Conservation (phyloP, 2,888 invertebrate genomes). For the Drosophila bunnanda region DNA sequence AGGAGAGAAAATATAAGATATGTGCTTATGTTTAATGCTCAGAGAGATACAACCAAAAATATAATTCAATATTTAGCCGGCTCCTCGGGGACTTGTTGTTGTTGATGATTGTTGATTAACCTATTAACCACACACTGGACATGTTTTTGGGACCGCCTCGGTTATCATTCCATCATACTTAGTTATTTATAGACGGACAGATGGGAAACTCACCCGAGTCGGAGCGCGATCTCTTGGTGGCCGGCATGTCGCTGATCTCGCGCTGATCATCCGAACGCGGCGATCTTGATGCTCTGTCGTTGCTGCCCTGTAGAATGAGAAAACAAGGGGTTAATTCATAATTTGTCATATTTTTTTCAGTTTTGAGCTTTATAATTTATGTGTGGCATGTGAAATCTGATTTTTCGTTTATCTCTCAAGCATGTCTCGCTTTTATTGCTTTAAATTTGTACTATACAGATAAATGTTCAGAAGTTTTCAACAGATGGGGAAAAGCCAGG, state of each 20-base stretch:
- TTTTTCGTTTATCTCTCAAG: not conserved
- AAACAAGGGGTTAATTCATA: constrained; percentile 8
- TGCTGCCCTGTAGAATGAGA: constrained; percentile 74
- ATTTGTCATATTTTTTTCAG: not conserved
- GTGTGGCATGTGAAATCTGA: not conserved
- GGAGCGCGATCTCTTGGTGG: constrained; percentile 79
- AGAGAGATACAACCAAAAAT: constrained; percentile 29
- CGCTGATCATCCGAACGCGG: constrained; percentile 81
- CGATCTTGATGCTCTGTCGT: constrained; percentile 82
- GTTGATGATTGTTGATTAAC: constrained; percentile 23
- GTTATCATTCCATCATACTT: constrained; percentile 41
- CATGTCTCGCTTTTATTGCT: not conserved
- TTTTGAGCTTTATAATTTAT: not conserved
- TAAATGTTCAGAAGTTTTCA: not conserved
- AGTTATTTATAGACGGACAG: constrained; percentile 34
- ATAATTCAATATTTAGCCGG: constrained; percentile 32
- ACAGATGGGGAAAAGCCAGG: not conserved
- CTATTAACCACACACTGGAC: constrained; percentile 44
- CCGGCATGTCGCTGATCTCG: constrained; percentile 75
- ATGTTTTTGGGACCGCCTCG: constrained; percentile 18
- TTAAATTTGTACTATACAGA: not conserved
- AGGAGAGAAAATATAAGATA: constrained; percentile 59
- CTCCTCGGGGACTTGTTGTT: constrained; percentile 8
- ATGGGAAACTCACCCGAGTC: constrained; percentile 80
- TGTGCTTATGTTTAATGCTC: constrained; percentile 57